A percentile compares a stretch with the other conserved stretches of the same genome.
These are phyloP conservation scores for Nomada lathburiana DNA, from an alignment of 2,888 invertebrate genomes.

Conservation along the genomic window DNA sequence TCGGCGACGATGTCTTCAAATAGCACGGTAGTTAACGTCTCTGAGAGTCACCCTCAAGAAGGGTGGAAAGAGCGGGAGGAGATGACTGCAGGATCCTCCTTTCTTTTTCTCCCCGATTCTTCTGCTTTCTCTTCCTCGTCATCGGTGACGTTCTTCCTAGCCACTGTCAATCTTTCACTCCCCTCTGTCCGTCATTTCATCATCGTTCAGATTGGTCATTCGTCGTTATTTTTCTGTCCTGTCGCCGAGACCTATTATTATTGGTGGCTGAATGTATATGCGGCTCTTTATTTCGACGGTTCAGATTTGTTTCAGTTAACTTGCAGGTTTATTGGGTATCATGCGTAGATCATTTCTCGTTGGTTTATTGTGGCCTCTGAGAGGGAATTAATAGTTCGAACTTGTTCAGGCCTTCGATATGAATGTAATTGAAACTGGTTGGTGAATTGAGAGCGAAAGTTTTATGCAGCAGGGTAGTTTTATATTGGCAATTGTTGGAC, in stretches of 20 bases:
- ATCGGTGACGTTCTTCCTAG: constrained; percentile 38
- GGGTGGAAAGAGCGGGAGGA: constrained; percentile 36
- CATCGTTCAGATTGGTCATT: background rate
- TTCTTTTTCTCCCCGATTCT: constrained; percentile 38
- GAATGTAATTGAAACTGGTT: no score
- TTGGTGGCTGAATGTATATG: background rate
- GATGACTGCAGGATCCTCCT: constrained; percentile 48
- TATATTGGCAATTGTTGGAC: no score
- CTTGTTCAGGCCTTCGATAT: no score
- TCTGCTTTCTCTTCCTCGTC: constrained; percentile 47
- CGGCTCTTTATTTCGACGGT: background rate
- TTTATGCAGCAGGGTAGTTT: no score
- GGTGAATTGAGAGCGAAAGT: no score
- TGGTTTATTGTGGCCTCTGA: no score
- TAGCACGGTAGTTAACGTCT: constrained; percentile 72
- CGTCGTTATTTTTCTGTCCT: background rate
- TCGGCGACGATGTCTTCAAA: constrained; percentile 69
- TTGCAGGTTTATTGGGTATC: no score
- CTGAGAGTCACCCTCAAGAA: constrained; percentile 58
- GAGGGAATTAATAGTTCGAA: no score
- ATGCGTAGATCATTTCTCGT: no score
- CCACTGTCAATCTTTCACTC: background rate
- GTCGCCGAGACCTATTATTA: background rate
- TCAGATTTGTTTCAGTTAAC: background rate
- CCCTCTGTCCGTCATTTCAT: background rate